A percentile compares a stretch with the other conserved stretches of the same genome.
Evolutionary conservation across 2,797 vertebrate species (phyloP).

Genomic region (Rhadinocentrus ornatus): DNA sequence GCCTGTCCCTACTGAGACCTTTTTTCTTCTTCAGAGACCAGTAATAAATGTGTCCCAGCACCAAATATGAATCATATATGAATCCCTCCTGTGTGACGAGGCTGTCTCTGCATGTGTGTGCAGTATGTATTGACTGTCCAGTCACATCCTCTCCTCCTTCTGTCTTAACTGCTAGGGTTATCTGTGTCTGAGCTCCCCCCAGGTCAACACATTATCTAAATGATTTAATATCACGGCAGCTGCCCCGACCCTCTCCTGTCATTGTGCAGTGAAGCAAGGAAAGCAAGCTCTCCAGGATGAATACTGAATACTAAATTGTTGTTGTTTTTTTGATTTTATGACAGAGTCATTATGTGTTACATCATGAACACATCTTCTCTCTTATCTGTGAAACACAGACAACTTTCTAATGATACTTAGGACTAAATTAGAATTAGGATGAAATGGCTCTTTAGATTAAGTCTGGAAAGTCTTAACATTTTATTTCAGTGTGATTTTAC

Average conservation of each 20-base stretch:
- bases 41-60: constrained; percentile 48
- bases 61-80: constrained; percentile 64
- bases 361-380: constrained; percentile 23
- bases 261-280: constrained; percentile 50
- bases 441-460: neutral
- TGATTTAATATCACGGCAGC: constrained; percentile 71
- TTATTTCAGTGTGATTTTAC: neutral
- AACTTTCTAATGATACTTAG: neutral
- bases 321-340: constrained; percentile 12
- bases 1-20: constrained; percentile 29
- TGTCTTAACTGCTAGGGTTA: constrained; percentile 54
- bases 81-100: constrained; percentile 51
- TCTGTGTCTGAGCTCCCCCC: constrained; percentile 53
- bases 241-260: constrained; percentile 55
- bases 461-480: neutral
- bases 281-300: constrained; percentile 48
- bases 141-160: constrained; percentile 61
- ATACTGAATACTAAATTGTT: constrained; percentile 52
- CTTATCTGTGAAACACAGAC: constrained; percentile 6
- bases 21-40: constrained; percentile 39
- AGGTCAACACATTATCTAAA: constrained; percentile 76
- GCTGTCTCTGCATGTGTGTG: neutral
- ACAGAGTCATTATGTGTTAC: constrained; percentile 34
- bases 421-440: neutral
- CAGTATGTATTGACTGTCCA: constrained; percentile 49